These are phyloP conservation scores for Etheostoma perlongum DNA, from an alignment of 2,797 vertebrate genomes.

Conservation along the genomic window DNA sequence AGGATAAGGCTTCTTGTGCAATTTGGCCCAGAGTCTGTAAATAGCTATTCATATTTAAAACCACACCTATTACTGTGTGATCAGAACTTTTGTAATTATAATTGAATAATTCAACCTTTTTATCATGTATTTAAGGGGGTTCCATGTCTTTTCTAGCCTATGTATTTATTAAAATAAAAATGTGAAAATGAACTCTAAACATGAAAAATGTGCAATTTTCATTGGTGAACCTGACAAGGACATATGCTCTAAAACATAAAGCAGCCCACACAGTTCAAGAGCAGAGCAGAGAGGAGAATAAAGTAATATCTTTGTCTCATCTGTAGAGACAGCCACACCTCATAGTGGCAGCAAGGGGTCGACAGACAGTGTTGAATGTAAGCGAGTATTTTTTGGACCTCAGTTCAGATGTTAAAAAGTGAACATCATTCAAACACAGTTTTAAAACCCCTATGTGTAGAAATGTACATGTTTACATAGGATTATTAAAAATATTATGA, in stretches of 20 bases:
- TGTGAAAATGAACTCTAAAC: too few relatives aligned
- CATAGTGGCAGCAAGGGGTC: not conserved
- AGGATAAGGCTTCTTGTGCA: too few relatives aligned
- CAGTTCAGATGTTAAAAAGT: not conserved
- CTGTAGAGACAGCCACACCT: constrained; percentile 39
- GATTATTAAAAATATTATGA: not conserved
- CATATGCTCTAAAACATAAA: constrained; percentile 12
- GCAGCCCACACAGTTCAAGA: constrained; percentile 48
- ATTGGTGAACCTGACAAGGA: constrained; percentile 24
- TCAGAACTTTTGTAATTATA: too few relatives aligned
- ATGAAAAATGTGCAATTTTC: not conserved
- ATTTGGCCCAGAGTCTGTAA: too few relatives aligned
- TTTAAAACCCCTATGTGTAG: not conserved
- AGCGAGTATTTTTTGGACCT: not conserved
- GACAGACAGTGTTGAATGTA: not conserved
- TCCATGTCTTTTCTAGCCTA: too few relatives aligned
- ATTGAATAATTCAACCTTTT: too few relatives aligned
- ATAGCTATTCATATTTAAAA: too few relatives aligned
- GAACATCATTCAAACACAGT: not conserved
- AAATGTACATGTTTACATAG: not conserved
- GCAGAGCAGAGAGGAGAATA: constrained; percentile 24
- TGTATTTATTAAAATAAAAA: too few relatives aligned
- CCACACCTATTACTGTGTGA: too few relatives aligned
- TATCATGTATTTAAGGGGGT: too few relatives aligned
- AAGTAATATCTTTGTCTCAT: constrained; percentile 36